Percentiles rank a stretch among this genome's conserved stretches.
Conservation (phyloP, 2,113 vertebrate genomes). For the Bubo blakistoni region DNA sequence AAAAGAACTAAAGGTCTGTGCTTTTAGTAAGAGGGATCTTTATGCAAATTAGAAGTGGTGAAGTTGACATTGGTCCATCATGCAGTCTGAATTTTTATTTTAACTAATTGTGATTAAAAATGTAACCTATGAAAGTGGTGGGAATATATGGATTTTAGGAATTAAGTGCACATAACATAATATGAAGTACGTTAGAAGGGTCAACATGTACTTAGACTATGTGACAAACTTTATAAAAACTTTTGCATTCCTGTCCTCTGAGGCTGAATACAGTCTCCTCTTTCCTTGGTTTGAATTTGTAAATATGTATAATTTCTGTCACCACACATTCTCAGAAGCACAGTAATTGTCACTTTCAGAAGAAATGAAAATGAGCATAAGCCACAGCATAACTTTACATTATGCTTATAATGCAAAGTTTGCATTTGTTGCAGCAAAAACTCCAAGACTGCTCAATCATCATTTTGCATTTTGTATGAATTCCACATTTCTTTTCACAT, state of each 20-base stretch:
- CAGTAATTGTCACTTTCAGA: not conserved
- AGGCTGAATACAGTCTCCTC: not conserved
- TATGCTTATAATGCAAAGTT: not conserved
- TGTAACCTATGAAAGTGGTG: not conserved
- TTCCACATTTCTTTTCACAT: not conserved
- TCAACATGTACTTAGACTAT: not conserved
- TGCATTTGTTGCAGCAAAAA: not conserved
- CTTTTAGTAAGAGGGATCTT: not conserved
- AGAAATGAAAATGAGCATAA: constrained; percentile 8
- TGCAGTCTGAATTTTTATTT: not conserved
- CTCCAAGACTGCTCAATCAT: not conserved
- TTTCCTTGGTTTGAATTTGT: constrained; percentile 11
- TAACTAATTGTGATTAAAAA: not conserved
- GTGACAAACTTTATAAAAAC: not conserved
- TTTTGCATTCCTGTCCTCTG: not conserved
- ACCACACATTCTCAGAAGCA: constrained; percentile 3
- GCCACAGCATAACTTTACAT: not conserved
- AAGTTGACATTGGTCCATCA: not conserved
- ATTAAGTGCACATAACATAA: not conserved
- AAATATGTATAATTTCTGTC: not conserved
- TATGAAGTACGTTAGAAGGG: not conserved
- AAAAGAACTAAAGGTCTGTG: constrained; percentile 85
- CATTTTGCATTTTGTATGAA: not conserved
- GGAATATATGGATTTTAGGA: not conserved
- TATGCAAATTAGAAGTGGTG: not conserved